Evolutionary conservation across 2,797 vertebrate genomes (phyloP), one percentile per base, ranked within the genome.

Genomic region (Picus viridis): DNA sequence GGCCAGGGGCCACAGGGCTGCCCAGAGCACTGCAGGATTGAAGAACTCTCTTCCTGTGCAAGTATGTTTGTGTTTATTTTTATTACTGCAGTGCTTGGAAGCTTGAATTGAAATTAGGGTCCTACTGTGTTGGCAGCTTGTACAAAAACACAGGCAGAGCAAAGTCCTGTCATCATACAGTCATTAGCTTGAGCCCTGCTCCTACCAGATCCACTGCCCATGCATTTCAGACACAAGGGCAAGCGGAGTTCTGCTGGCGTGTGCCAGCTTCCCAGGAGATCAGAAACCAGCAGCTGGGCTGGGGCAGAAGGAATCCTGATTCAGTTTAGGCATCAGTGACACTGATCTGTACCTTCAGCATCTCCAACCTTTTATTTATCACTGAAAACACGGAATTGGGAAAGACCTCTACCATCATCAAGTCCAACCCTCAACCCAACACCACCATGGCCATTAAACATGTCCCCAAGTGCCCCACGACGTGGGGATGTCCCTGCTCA

Each of bases 31-130:
- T 14, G 24, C 64, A 53, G 61, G 19, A 3, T 29, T 57, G 49
- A 36, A 16, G 4, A 63, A 34, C 13, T 73, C 49, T 69, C 29
- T 68, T 47, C 32, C 70, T 71, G 12, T 12, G 34, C n/a, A 51
- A 74, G 56, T 18, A 17, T 27, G 22, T 65, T 83, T 75, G 69
- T 75, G 74, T 87, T 89, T 80, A 61, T 80, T 88, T 89, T 83
- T 63, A 64, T 65, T 68, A 59, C 75, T 49, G 59, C 74, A 86
- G 67, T 15, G 56, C 45, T 63, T 45, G 61, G 70, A 92, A 81
- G 78, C 20, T 51, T 39, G 58, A 76, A 63, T n/a, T 34, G 51
- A 47, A 93, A 89, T 78, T 10, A 54, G 45, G 74, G 67, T 41
- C 59, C 90, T 71, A 78, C 74, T 78, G 77, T 65, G 70, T 10